phyloP scores from a whole-genome alignment of 1,140 invertebrate genomes.

The Atta texana region DNA sequence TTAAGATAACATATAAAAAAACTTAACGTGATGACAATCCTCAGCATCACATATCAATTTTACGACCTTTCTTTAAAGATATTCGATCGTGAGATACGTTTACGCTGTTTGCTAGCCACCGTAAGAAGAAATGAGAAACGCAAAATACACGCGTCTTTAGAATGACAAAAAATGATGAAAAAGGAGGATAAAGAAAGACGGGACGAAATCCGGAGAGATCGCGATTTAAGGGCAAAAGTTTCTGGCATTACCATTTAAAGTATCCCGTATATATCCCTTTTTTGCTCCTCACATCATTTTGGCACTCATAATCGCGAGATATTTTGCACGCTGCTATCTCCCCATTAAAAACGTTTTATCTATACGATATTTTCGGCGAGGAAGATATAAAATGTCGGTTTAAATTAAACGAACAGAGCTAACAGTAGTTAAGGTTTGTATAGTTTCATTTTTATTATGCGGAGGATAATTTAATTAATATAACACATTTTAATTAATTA shows the following conservation, averaged over 20 bases:
- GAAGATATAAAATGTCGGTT: not conserved
- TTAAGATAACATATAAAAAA: constrained; percentile 4
- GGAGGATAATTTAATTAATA: not conserved
- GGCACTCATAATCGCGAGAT: constrained; percentile 54
- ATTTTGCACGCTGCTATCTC: constrained; percentile 30
- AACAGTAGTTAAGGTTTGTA: constrained; percentile 7
- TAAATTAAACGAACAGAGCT: not conserved
- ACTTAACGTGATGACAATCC: constrained; percentile 12
- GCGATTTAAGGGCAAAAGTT: constrained; percentile 68
- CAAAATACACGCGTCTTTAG: not conserved
- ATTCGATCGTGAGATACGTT: constrained; percentile 42
- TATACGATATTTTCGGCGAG: not conserved
- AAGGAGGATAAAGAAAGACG: constrained; percentile 20
- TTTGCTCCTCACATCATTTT: constrained; percentile 58
- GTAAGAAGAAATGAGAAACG: not conserved
- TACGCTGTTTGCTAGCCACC: constrained; percentile 2
- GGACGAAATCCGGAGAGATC: constrained; percentile 59
- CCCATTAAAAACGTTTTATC: constrained; percentile 13
- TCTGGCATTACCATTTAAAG: constrained; percentile 76
- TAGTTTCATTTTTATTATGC: not conserved
- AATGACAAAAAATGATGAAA: not conserved
- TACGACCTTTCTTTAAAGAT: constrained; percentile 17
- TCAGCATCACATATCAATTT: constrained; percentile 24
- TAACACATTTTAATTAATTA: not conserved
- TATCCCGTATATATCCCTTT: constrained; percentile 59